Conservation (phyloP, 2,113 vertebrate genomes). For the Corythaeola cristata region DNA sequence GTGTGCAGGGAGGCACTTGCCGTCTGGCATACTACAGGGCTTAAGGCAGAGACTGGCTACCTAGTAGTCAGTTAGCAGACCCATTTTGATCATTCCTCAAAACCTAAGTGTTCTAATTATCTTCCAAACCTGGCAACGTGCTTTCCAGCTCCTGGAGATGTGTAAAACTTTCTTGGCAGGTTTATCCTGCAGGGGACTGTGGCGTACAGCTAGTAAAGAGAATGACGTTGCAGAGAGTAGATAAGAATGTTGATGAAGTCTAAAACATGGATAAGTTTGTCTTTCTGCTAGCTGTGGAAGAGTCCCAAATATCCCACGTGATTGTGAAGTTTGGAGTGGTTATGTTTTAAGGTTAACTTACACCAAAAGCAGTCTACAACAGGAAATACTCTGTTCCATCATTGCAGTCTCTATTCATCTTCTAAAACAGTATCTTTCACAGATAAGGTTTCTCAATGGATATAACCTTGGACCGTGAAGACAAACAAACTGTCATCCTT, state of each 20-base stretch:
- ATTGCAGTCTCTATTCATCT: neutral
- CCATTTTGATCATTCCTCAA: neutral
- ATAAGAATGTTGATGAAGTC: neutral
- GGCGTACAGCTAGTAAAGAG: neutral
- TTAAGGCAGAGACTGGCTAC: neutral
- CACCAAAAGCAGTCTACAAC: neutral
- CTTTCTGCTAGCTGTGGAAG: neutral
- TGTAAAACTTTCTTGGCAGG: neutral
- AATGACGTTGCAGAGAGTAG: neutral
- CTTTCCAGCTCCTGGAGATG: neutral
- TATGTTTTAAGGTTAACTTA: neutral
- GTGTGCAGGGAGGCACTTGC: neutral
- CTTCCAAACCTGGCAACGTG: neutral
- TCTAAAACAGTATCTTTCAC: neutral
- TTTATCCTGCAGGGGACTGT: neutral
- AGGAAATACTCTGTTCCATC: neutral
- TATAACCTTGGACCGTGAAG: constrained; percentile 34
- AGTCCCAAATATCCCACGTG: neutral
- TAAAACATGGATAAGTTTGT: neutral
- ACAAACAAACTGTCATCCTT: neutral
- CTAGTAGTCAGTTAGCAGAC: neutral
- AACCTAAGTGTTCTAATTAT: neutral
- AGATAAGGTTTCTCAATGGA: constrained; percentile 40
- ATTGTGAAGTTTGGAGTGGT: neutral
- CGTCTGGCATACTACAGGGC: neutral